These are phyloP conservation scores for Ommatoiulus sabulosus DNA, from an alignment of 2,888 invertebrate genomes.

Conservation along the genomic window DNA sequence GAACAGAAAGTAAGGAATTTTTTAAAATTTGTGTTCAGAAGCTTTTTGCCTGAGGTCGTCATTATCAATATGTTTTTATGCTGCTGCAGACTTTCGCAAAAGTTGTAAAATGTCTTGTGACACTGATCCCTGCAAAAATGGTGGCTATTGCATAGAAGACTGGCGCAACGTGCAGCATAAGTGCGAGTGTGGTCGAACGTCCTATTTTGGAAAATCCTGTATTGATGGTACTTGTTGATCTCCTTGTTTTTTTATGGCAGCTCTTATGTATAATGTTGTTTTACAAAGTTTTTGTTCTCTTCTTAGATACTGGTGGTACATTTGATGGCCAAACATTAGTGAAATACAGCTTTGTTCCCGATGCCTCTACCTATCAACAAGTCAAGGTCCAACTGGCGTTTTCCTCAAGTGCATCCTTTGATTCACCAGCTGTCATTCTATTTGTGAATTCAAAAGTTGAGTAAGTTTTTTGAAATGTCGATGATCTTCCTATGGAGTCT, in stretches of 20 bases:
- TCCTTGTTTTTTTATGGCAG: neutral
- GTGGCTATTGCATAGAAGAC: constrained; percentile 88
- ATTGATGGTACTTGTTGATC: constrained; percentile 73
- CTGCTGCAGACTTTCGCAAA: constrained; percentile 67
- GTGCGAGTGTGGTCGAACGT: constrained; percentile 90
- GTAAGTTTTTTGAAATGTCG: constrained; percentile 69
- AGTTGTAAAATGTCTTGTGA: constrained; percentile 89
- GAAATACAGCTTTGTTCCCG: constrained; percentile 68
- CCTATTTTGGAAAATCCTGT: constrained; percentile 89
- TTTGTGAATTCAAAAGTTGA: constrained; percentile 85
- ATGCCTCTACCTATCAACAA: constrained; percentile 66
- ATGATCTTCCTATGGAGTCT: neutral
- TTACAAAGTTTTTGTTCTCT: neutral
- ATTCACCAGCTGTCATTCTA: constrained; percentile 75
- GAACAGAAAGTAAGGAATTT: constrained; percentile 55
- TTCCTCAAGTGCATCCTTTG: constrained; percentile 73
- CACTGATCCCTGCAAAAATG: constrained; percentile 86
- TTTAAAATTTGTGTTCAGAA: neutral
- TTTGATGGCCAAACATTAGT: constrained; percentile 88
- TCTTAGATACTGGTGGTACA: constrained; percentile 85
- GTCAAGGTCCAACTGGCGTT: constrained; percentile 89
- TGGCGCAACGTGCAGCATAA: constrained; percentile 86
- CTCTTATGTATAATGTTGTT: neutral
- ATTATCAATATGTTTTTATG: no score
- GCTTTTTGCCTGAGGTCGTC: no score